These are phyloP conservation scores for Miniopterus natalensis DNA, from an alignment of 2,113 vertebrate genomes.

Conservation along the genomic window DNA sequence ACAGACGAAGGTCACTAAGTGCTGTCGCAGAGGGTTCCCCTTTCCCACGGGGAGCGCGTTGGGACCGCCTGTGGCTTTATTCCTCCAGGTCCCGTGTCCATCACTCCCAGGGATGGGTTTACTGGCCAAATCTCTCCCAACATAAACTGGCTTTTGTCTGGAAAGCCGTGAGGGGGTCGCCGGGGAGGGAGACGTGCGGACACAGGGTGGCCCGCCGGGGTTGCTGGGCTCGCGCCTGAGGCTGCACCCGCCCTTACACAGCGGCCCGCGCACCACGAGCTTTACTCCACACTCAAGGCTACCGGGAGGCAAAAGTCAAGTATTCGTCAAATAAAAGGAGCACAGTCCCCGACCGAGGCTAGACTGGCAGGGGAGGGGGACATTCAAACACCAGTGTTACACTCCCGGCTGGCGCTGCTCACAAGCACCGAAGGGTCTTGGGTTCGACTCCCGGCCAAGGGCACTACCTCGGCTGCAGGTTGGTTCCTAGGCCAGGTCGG, in stretches of 20 bases:
- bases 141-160: background rate
- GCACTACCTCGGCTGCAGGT: no score
- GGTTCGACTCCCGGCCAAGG: no score
- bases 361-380: background rate
- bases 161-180: background rate
- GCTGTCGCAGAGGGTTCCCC: rapidly evolving
- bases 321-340: background rate
- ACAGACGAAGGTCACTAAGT: background rate
- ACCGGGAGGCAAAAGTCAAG: background rate
- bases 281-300: background rate
- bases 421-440: no score
- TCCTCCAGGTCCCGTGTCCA: background rate
- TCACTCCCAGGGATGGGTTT: no score
- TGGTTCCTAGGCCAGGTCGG: no score
- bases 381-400: background rate
- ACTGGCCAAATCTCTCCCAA: background rate
- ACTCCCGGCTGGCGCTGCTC: no score
- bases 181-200: background rate
- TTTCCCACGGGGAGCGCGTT: no score
- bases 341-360: background rate
- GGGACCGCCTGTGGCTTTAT: background rate
- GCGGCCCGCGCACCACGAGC: background rate
- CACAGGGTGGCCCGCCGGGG: background rate
- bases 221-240: background rate
- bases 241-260: background rate